These are phyloP conservation scores for Palythoa grandiflora DNA, from an alignment of 92 coral and sea anemone genomes.

Conservation along the genomic window DNA sequence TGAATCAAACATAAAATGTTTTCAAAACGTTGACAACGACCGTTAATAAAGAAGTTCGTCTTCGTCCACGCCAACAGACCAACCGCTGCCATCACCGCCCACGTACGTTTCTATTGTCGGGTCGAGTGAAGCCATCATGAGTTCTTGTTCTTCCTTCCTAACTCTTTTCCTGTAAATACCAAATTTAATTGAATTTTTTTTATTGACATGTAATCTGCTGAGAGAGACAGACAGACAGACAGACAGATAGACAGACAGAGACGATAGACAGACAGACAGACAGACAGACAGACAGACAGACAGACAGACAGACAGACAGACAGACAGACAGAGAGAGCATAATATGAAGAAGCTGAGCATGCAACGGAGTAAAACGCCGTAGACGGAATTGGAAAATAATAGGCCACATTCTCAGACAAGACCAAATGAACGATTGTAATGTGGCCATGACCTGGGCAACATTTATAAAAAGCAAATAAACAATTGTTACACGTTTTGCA, in stretches of 20 bases:
- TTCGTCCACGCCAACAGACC: slow-evolving; percentile 24
- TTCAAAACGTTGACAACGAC: background rate
- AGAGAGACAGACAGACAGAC: background rate
- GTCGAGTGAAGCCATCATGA: slow-evolving; percentile 22
- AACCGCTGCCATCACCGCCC: background rate
- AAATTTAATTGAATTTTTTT: background rate
- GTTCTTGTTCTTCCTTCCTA: slow-evolving; percentile 11
- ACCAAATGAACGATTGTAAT: too few relatives aligned
- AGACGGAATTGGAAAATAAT: too few relatives aligned
- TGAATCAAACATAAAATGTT: background rate
- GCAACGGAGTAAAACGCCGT: too few relatives aligned
- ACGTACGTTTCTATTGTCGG: background rate
- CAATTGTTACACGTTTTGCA: too few relatives aligned
- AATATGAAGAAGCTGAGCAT: too few relatives aligned
- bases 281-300: too few relatives aligned
- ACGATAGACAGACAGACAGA: background rate
- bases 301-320: background rate
- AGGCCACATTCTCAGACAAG: background rate
- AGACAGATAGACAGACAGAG: too few relatives aligned
- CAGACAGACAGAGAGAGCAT: too few relatives aligned
- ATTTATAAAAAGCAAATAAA: too few relatives aligned
- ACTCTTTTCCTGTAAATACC: slow-evolving; percentile 8
- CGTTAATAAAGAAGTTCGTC: background rate
- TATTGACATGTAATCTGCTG: background rate
- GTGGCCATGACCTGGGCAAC: too few relatives aligned